Evolutionary conservation across 2,797 vertebrate species (phyloP), one percentile per base, ranked within the genome.

Genomic region (Micrastur ruficollis): DNA sequence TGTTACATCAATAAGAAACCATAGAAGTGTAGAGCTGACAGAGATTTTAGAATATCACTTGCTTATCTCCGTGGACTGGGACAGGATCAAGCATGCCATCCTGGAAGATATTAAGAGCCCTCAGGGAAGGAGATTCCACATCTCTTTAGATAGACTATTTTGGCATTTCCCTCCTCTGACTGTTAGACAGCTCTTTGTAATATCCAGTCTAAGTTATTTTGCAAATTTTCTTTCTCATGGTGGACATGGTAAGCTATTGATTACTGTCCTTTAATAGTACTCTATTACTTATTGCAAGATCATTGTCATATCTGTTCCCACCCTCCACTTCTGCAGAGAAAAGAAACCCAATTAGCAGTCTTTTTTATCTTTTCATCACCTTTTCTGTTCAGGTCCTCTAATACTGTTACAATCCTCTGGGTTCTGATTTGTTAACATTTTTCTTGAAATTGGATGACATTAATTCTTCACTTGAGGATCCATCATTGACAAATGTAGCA

Each of bases 1-100:
- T 96, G 96, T 91, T 96, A 53, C 79, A 94, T 93, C 89, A 96
- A 23, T 89, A 92, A 85, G 63, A 65, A 96, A 74, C 32, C 78
- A 74, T 18, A 38, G 86, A 94, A 80, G 56, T 87, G 67, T 65
- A 65, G 79, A 81, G 53, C 82, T 81, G 49, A 87, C 40, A 61
- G 32, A 23, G 56, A 46, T 94, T 95, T 94, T 87, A 76, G 86
- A 89, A 66, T 40, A 86, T 72, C 7, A 3, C 29, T 74, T 81
- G 82, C 62, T 93, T 95, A 79, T 79, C 83, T 89, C 61, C 18
- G 26, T 26, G 86, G 74, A 67, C 72, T 92, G 81, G 44, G 56
- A 93, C 89, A 89, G 47, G 56, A 91, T 94, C 65, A 74, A 85
- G 49, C 49, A 53, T 92, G 78, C 95, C 96, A 95, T 92, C 94